Percentiles rank a stretch among this genome's conserved stretches.
Evolutionary conservation across 2,888 invertebrate species (phyloP).

Genomic region (Hydrotaea cyrtoneurina): DNA sequence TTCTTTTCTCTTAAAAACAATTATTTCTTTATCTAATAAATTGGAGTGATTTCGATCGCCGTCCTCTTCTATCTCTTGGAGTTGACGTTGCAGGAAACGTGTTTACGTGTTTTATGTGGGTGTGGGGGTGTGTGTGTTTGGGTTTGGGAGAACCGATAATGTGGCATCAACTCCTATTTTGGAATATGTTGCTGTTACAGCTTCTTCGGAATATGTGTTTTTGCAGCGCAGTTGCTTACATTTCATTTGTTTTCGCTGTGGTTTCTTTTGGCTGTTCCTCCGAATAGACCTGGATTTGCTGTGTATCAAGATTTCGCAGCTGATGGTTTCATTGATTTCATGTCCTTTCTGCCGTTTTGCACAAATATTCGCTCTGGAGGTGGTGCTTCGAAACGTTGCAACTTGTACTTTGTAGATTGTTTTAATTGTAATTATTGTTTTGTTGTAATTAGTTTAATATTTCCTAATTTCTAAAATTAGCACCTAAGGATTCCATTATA

Average conservation of each 20-base stretch:
- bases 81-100: slow-evolving; percentile 15
- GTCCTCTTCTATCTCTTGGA: not conserved
- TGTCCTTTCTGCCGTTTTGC: slow-evolving; percentile 60
- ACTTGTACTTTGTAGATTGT: slow-evolving; percentile 56
- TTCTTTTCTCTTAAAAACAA: slow-evolving; percentile 59
- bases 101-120: too few relatives aligned
- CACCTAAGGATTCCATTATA: slow-evolving; percentile 81
- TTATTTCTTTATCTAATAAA: slow-evolving; percentile 53
- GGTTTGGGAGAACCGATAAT: slow-evolving; percentile 35
- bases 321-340: slow-evolving; percentile 39
- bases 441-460: slow-evolving; percentile 64
- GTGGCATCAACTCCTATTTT: slow-evolving; percentile 37
- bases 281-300: too few relatives aligned
- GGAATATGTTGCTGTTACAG: slow-evolving; percentile 26
- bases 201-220: slow-evolving; percentile 10
- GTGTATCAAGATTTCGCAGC: slow-evolving; percentile 4
- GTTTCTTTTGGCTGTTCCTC: too few relatives aligned
- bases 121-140: not conserved
- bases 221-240: slow-evolving; percentile 17
- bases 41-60: slow-evolving; percentile 48
- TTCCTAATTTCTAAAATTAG: slow-evolving; percentile 80
- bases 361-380: slow-evolving; percentile 40
- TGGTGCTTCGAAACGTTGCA: slow-evolving; percentile 56
- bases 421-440: slow-evolving; percentile 26
- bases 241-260: slow-evolving; percentile 32